Conservation (phyloP, 2,888 invertebrate genomes). For the Crocallis elinguaria region DNA sequence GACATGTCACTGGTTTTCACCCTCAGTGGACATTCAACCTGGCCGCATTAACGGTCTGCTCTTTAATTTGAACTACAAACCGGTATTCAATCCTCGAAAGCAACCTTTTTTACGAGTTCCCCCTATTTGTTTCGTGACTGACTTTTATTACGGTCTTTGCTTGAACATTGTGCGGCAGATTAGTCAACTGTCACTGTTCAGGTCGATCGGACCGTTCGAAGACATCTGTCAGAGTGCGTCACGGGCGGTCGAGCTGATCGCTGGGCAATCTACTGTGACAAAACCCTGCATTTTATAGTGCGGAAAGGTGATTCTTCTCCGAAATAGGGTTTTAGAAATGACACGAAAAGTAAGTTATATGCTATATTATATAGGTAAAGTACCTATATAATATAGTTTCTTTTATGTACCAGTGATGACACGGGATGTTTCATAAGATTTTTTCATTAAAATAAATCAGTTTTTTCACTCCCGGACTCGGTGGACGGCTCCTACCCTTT, state of each 20-base stretch:
- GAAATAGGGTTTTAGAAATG: background rate
- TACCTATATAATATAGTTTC: too few relatives aligned
- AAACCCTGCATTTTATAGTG: background rate
- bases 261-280: constrained; percentile 1
- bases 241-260: background rate
- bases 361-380: too few relatives aligned
- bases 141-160: constrained; percentile 20
- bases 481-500: background rate
- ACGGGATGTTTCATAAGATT: too few relatives aligned
- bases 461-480: too few relatives aligned
- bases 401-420: too few relatives aligned
- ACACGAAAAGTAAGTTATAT: background rate
- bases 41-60: background rate
- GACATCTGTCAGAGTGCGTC: background rate
- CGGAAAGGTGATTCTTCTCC: background rate
- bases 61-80: background rate
- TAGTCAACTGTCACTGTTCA: constrained; percentile 8
- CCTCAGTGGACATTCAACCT: background rate
- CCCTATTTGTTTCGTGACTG: constrained; percentile 17
- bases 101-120: constrained; percentile 2
- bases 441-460: too few relatives aligned
- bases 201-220: background rate
- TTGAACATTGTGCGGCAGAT: constrained; percentile 13
- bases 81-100: background rate
- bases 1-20: too few relatives aligned